Base-by-base conservation (phyloP, 1,140 invertebrate species). In the Drosophila pseudoobscura region DNA sequence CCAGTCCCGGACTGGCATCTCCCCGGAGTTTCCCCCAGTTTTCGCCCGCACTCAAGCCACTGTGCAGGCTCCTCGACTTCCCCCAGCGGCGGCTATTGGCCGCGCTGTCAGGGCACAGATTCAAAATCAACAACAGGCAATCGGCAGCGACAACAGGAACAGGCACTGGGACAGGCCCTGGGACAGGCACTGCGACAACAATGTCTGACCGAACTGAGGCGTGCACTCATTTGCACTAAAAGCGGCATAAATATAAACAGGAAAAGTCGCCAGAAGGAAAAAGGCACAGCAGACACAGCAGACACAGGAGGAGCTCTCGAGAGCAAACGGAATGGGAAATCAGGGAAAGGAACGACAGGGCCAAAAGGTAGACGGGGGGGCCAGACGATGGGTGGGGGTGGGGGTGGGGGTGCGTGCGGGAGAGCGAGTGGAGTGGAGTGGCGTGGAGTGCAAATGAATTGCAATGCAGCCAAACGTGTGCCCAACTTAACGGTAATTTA, bases 221-320 rank as follows among this genome's bases (percentile, higher is more conserved):
- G 57, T 60, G 66, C 69, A 74, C 80, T 78, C 75, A 83, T 83
- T 84, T 76, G 49, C 72, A 72, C 80, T 84, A 79, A 84, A 84
- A 84, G 80, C 80, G 71, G 80, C 80, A 84, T 84, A 84, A 84
- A 84, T 79, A 84, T 78, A 84, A 75, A 75, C 80, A 59, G 78
- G 52, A 69, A 52, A 61, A 46, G 45, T 60, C 39, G 29, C 47
- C 56, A 47, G 44, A 76, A 75, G 47, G 59, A 69, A 70, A 69
- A 57, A 17, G 17, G 39, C 43, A 46, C 60, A 15, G 15, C 15
- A 15, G 15, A 15, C 15, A 15, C 15, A 15, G 15, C 15, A 53
- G 50, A 58, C 45, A 44, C 29, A 44, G 26, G n/a, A 44, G 39
- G 54, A 29, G 20, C 53, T 29, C 50, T 50, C 44, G 72, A 57